Evolutionary conservation across 2,113 vertebrate genomes (phyloP).

Genomic region (Antechinus flavipes): DNA sequence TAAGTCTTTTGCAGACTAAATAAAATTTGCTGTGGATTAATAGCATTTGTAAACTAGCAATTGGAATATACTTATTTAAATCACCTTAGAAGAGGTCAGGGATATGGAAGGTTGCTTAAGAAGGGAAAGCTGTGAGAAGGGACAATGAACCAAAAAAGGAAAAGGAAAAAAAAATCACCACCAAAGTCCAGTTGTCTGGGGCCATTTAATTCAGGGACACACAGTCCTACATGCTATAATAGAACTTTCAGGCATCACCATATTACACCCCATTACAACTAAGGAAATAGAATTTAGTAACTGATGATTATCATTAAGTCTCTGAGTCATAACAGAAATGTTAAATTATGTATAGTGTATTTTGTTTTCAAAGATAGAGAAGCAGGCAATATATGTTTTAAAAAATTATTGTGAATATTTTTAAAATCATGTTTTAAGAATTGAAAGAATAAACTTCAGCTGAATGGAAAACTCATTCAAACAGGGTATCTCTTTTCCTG

Average conservation of each 20-base stretch:
- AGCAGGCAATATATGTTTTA: fast-evolving
- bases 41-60: neutral
- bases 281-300: neutral
- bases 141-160: neutral
- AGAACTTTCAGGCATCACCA: neutral
- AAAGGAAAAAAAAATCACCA: neutral
- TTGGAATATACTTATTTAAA: neutral
- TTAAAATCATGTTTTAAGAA: neutral
- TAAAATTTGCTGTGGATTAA: neutral
- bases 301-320: neutral
- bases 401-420: neutral
- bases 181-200: neutral
- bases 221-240: neutral
- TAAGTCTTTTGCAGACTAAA: neutral
- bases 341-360: neutral
- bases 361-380: neutral
- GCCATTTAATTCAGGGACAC: neutral
- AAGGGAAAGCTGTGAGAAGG: neutral
- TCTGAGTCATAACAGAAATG: neutral
- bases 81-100: neutral
- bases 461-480: neutral
- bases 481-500: neutral
- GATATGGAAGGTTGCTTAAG: neutral
- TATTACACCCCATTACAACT: neutral
- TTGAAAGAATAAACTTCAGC: neutral